Evolutionary conservation across 2,113 vertebrate genomes (phyloP).

Genomic region (Odontophorus gujanensis): DNA sequence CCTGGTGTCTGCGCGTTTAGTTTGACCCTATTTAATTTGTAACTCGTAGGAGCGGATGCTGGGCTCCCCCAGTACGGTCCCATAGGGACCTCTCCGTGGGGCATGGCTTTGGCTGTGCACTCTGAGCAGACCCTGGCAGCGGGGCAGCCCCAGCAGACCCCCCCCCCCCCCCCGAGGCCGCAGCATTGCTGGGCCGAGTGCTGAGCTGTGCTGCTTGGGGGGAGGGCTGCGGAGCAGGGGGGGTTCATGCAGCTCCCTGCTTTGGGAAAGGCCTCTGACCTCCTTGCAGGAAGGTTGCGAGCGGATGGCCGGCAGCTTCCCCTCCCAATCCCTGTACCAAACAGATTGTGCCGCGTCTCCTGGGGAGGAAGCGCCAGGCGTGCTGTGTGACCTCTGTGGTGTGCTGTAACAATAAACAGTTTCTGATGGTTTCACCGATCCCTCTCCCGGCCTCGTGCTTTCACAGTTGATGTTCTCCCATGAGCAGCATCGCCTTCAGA

Average conservation of each 20-base stretch:
- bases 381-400: background rate
- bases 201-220: background rate
- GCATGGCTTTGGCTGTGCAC: accelerated
- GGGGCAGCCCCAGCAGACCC: accelerated
- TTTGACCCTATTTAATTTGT: accelerated
- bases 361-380: background rate
- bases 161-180: accelerated
- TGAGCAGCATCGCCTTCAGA: background rate
- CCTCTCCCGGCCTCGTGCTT: background rate
- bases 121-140: background rate
- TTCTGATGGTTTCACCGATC: background rate
- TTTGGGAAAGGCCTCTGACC: background rate
- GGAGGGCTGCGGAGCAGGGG: background rate
- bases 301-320: background rate
- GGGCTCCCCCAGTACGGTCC: accelerated
- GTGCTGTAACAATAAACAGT: conserved; percentile 31
- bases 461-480: background rate
- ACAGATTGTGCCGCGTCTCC: background rate
- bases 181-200: background rate
- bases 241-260: background rate
- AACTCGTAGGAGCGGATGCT: accelerated
- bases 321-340: background rate
- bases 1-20: accelerated
- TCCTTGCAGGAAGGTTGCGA: background rate
- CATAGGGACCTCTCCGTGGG: no score